phyloP scores from a whole-genome alignment of 1,140 invertebrate species.

The Rhizoglyphus robini region DNA sequence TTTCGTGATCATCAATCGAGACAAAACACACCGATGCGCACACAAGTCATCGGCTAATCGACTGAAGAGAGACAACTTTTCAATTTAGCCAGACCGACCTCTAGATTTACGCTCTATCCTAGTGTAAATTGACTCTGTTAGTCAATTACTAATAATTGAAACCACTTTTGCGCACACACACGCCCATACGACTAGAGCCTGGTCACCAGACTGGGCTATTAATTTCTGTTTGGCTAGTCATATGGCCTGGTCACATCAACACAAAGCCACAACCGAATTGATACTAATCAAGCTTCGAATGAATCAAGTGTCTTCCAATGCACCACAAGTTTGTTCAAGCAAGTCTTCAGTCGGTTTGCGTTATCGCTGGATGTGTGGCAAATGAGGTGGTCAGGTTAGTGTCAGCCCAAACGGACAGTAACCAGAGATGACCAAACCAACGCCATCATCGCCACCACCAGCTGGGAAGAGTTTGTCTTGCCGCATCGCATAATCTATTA shows the following conservation, averaged over 20 bases:
- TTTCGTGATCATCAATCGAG: too few relatives aligned
- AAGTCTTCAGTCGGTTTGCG: neutral
- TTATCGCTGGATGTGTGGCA: neutral
- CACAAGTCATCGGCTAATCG: too few relatives aligned
- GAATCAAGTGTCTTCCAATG: neutral
- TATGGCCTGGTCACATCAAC: conserved; percentile 6
- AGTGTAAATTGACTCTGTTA: too few relatives aligned
- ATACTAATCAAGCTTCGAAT: conserved; percentile 15
- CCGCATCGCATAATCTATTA: neutral
- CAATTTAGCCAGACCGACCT: neutral
- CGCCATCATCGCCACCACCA: too few relatives aligned
- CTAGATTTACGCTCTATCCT: too few relatives aligned
- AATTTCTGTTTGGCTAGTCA: neutral
- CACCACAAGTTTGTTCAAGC: neutral
- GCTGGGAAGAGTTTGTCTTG: neutral
- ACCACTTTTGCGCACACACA: too few relatives aligned
- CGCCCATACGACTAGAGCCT: too few relatives aligned
- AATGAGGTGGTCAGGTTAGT: too few relatives aligned
- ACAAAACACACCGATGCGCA: too few relatives aligned
- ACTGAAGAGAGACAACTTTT: neutral
- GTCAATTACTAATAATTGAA: neutral
- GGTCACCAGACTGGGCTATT: neutral
- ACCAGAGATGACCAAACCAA: neutral
- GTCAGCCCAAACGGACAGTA: too few relatives aligned
- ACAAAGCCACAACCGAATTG: neutral